phyloP scores from a whole-genome alignment of 1,140 invertebrate species.

The Heliconius melpomene region DNA sequence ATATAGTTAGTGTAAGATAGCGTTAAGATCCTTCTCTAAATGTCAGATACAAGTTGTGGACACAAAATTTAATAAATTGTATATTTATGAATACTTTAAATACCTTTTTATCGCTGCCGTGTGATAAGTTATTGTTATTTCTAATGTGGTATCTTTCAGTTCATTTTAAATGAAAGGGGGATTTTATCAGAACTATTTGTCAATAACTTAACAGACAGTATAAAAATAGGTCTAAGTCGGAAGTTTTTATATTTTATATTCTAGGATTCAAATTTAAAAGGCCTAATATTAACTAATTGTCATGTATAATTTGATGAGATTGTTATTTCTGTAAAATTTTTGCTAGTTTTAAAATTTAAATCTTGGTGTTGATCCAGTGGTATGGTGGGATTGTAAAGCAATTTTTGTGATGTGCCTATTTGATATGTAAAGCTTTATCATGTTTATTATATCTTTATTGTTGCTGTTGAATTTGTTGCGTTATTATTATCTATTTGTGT shows the following conservation, averaged over 20 bases:
- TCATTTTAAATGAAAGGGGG: too few species aligned
- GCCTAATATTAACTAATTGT: constrained; percentile 32
- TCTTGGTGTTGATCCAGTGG: background rate
- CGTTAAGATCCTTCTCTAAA: constrained; percentile 46
- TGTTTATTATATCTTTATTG: constrained; percentile 22
- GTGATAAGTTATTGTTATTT: background rate
- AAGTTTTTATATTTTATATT: background rate
- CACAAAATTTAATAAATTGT: constrained; percentile 34
- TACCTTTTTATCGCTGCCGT: background rate
- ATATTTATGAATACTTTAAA: background rate
- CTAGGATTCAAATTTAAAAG: background rate
- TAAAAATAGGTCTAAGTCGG: background rate
- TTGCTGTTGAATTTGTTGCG: constrained; percentile 33
- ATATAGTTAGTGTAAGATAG: constrained; percentile 51
- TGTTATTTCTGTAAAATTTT: constrained; percentile 2
- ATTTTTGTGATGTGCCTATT: constrained; percentile 3
- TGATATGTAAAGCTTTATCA: constrained; percentile 5
- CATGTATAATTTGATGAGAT: constrained; percentile 5
- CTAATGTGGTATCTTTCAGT: background rate
- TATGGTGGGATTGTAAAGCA: background rate
- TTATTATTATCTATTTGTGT: constrained; percentile 20
- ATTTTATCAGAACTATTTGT: background rate
- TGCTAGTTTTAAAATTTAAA: background rate
- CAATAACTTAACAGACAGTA: background rate
- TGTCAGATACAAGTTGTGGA: constrained; percentile 61